Conservation (phyloP, 1,140 invertebrate species). For the Streblospio benedicti region DNA sequence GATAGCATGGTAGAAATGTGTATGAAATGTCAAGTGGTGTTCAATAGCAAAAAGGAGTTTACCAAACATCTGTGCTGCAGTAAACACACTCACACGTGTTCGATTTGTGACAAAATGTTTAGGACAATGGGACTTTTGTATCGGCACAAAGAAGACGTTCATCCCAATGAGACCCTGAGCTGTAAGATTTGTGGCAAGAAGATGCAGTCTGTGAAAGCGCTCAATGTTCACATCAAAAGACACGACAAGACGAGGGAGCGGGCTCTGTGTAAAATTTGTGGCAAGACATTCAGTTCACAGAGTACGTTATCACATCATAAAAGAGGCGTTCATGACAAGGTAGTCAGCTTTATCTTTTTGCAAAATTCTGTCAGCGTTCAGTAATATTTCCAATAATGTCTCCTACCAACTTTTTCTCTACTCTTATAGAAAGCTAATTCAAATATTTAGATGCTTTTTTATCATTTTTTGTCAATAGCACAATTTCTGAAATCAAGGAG, state of each 20-base stretch:
- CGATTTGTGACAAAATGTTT: constrained; percentile 10
- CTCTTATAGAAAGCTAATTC: too few species aligned
- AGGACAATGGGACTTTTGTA: neutral
- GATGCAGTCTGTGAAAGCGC: constrained; percentile 81
- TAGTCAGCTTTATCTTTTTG: constrained; percentile 18
- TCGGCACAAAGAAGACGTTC: neutral
- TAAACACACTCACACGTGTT: constrained; percentile 5
- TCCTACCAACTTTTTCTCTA: too few species aligned
- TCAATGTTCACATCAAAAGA: constrained; percentile 80
- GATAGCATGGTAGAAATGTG: too few species aligned
- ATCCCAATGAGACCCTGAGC: constrained; percentile 39
- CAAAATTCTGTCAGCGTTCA: too few species aligned
- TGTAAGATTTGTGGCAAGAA: constrained; percentile 76
- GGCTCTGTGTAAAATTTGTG: constrained; percentile 50
- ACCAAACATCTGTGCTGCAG: too few species aligned
- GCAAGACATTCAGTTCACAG: constrained; percentile 51
- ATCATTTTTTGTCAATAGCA: too few species aligned
- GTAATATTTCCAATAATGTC: too few species aligned
- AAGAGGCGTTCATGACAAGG: constrained; percentile 42
- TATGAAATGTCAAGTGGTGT: too few species aligned
- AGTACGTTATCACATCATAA: constrained; percentile 50
- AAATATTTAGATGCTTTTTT: too few species aligned
- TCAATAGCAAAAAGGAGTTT: too few species aligned
- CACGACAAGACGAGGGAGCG: constrained; percentile 45
- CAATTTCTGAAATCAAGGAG: too few species aligned